Base-by-base conservation (phyloP, 2,113 vertebrate genomes). In the Scomber japonicus region DNA sequence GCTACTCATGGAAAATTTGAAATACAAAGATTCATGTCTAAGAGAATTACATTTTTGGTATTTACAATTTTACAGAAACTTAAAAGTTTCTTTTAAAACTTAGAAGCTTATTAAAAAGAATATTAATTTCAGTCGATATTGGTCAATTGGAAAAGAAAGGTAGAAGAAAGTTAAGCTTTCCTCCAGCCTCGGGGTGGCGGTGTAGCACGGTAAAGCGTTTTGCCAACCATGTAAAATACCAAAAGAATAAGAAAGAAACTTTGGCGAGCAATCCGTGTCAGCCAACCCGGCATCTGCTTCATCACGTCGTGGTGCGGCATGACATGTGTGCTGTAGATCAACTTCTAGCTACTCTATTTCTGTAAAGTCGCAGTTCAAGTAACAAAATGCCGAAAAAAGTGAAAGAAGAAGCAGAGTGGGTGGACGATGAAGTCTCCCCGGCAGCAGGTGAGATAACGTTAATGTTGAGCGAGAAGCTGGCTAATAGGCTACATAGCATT, bases 381-480 rank as follows among this genome's bases (percentile, higher is more conserved):
- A 56, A 31, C 0, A 73, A 83, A 46, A 95, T 95, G 95, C 95
- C 95, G 0, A 95, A 92, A 78, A 95, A 95, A 78, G n/a, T 70
- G 21, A 94, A 95, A 79, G 94, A 94, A 55, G 94, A 93, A 15
- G 76, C 88, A 2, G 90, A 92, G 82, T 95, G 94, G 95, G 88
- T 93, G 71, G 95, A 81, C 7, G 94, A 94, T 3, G 95, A 95
- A 2, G 91, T 60, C 5, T 21, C 88, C 4, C 84, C 93, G 21
- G 65, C 88, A 55, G 86, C 88, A 46, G 89, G 85, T 90, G 49
- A 86, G 81, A 51, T 24, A 27, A 48, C 5, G 9, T 50, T 45
- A 13, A 17, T 44, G 51, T 48, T 17, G 13, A 16, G 24, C 30
- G 40, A 51, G 14, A 60, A 50, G 65, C 71, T 82, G 79, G 65